Evolutionary conservation across 2,888 invertebrate species (phyloP), one percentile per base, ranked within the genome.

Genomic region (Stenodera caucasica): DNA sequence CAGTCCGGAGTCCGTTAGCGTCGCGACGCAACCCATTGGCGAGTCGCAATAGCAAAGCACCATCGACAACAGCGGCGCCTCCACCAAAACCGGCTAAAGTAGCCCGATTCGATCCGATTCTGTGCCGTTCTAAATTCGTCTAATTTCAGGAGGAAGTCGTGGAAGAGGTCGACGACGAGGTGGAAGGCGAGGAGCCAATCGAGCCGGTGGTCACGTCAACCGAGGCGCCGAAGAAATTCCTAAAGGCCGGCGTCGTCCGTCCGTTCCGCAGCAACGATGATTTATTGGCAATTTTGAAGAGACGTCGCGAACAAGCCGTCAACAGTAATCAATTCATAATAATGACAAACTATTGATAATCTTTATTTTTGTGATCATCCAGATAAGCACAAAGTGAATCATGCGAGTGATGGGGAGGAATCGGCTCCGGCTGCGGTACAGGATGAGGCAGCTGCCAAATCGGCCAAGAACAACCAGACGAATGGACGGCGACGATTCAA

Each of bases 241-340:
- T 88, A 0, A 84, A 82, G 50, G 83, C 84, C 0, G 89, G 89
- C 14, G 82, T 85, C 35, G 87, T 91, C 14, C 81, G 91, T 57
- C 91, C 91, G 0, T 91, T 91, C 84, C 85, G 90, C 72, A 91
- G 90, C 73, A 91, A 91, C 79, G 88, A 90, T 60, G 91, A 91
- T 71, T 83, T 91, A 29, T 80, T 91, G 50, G 90, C 87, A 57
- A 86, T 89, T 0, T 81, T 91, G 60, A 91, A 90, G 78, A 86
- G 88, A 72, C 84, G 90, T 72, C 84, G 90, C 70, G 88, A 88
- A 63, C 88, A 89, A 76, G 89, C 84, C 15, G 86, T 86, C 66
- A 85, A 84, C 77, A 84, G 86, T 85, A 81, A 78, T 54, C 54
- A 1, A n/a, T 33, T n/a, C 2, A 45, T 32, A 32, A 21, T 57